Conservation (phyloP, 1,140 invertebrate species). For the Diplogasteroides magnus region DNA sequence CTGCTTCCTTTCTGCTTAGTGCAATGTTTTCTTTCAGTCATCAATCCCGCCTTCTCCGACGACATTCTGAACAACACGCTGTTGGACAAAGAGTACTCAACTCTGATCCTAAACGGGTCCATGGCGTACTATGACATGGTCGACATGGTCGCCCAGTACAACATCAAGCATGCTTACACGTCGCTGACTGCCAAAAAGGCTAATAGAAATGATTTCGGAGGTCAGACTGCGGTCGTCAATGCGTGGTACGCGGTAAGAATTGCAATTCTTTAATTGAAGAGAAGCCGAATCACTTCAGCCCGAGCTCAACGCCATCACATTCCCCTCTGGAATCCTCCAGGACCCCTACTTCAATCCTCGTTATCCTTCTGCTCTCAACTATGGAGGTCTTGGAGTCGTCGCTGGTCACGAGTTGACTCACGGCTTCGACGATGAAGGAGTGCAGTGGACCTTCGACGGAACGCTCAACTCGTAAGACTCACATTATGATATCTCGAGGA, state of each 20-base stretch:
- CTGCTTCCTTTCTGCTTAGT: neutral
- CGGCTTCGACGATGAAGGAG: neutral
- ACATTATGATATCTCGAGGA: neutral
- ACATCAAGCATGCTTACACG: slow-evolving; percentile 25
- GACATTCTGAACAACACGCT: neutral
- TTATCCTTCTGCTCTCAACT: slow-evolving; percentile 22
- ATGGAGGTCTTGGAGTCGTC: neutral
- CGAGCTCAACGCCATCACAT: slow-evolving; percentile 34
- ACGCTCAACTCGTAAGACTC: neutral
- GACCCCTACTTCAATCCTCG: slow-evolving; percentile 23
- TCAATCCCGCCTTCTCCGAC: slow-evolving; percentile 9
- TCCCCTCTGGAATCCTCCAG: slow-evolving; percentile 34
- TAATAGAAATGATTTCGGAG: slow-evolving; percentile 29
- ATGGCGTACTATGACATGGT: slow-evolving; percentile 24
- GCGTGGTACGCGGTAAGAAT: slow-evolving; percentile 29
- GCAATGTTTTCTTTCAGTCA: neutral
- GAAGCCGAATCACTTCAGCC: slow-evolving; percentile 23
- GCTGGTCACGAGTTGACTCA: neutral
- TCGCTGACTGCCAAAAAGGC: slow-evolving; percentile 19
- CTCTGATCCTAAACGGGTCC: neutral
- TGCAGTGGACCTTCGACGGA: neutral
- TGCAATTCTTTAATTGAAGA: neutral
- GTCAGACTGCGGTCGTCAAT: slow-evolving; percentile 34
- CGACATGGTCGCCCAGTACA: slow-evolving; percentile 22
- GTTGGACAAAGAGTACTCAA: slow-evolving; percentile 1